phyloP scores from a whole-genome alignment of 1,140 invertebrate genomes.

The Pseudomyrmex concolor region DNA sequence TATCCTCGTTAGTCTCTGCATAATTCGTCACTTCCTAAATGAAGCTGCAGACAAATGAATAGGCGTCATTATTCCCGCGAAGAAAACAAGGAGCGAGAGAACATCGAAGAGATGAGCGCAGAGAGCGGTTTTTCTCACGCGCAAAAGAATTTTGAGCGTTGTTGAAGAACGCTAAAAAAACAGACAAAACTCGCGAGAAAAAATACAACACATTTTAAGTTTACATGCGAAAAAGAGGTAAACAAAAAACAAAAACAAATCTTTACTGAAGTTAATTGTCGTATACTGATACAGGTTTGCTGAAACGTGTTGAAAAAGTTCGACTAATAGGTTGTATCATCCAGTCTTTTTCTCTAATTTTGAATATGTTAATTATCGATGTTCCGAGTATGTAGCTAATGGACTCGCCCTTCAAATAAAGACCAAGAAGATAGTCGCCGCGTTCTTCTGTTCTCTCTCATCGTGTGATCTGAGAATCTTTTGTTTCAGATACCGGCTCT shows the following conservation, averaged over 20 bases:
- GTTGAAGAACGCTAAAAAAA: constrained; percentile 7
- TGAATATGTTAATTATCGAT: too few species aligned
- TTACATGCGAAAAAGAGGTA: too few species aligned
- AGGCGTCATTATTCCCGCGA: constrained; percentile 53
- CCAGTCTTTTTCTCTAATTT: too few species aligned
- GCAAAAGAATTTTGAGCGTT: constrained; percentile 22
- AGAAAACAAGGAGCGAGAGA: constrained; percentile 42
- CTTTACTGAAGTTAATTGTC: too few species aligned
- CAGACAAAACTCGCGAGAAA: too few species aligned
- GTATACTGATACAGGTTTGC: too few species aligned
- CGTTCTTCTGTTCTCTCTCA: constrained; percentile 19
- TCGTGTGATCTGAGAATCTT: constrained; percentile 65
- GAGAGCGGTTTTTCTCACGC: not conserved
- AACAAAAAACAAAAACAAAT: too few species aligned
- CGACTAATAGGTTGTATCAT: too few species aligned
- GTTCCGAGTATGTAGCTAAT: too few species aligned
- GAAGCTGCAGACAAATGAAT: constrained; percentile 19
- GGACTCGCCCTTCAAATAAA: constrained; percentile 66
- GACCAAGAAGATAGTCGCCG: constrained; percentile 68
- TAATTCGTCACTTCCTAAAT: constrained; percentile 50
- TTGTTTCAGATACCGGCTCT: constrained; percentile 69
- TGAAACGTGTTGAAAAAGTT: too few species aligned
- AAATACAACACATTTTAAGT: too few species aligned
- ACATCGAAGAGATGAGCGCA: constrained; percentile 13
- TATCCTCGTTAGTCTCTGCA: constrained; percentile 28